A percentile compares a stretch with the other conserved stretches of the same genome.
These are phyloP conservation scores for Sigmodon hispidus DNA, from an alignment of 2,113 vertebrate genomes.

Conservation along the genomic window DNA sequence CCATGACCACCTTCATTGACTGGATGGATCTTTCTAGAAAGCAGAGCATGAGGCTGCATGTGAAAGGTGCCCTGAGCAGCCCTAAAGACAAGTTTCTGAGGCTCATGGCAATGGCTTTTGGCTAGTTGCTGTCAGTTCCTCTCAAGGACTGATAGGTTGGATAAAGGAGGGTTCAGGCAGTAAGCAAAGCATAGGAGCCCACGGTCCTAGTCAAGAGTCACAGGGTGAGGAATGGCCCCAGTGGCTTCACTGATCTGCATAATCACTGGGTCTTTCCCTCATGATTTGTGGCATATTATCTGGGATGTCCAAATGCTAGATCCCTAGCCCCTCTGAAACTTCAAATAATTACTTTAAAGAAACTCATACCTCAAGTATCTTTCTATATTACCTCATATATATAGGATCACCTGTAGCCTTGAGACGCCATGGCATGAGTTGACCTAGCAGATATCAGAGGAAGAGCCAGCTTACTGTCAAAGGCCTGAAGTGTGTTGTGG, in stretches of 20 bases:
- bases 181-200: slow-evolving; percentile 15
- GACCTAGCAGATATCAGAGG: background rate
- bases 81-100: background rate
- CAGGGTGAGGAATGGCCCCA: background rate
- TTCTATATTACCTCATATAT: background rate
- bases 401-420: fast-evolving
- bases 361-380: slow-evolving; percentile 5
- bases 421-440: background rate
- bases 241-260: slow-evolving; percentile 62
- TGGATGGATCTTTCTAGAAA: background rate
- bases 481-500: background rate
- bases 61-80: background rate
- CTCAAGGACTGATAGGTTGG: background rate
- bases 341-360: slow-evolving; percentile 13
- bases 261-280: slow-evolving; percentile 51
- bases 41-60: background rate
- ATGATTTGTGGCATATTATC: background rate
- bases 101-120: background rate
- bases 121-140: background rate
- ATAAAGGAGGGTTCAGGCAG: slow-evolving; percentile 49
- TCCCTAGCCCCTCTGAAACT: background rate
- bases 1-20: too few relatives aligned
- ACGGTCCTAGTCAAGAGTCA: slow-evolving; percentile 12
- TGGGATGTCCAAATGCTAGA: slow-evolving; percentile 45
- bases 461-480: background rate